Conservation (phyloP, 2,888 invertebrate species). For the Lepidochitona cinerea region DNA sequence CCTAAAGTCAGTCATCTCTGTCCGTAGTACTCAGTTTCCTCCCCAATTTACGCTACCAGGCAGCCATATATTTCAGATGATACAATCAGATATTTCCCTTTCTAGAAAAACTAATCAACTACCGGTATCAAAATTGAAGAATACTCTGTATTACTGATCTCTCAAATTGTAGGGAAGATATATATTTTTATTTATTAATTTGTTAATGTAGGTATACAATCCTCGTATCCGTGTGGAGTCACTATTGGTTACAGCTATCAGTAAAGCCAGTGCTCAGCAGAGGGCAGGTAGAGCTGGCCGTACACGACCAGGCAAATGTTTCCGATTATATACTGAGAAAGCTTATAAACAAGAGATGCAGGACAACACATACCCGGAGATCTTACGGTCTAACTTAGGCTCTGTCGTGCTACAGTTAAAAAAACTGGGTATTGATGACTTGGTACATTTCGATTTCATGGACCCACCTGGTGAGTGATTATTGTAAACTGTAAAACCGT, state of each 20-base stretch:
- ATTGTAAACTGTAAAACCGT: no score
- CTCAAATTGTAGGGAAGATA: no score
- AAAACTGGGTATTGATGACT: constrained; percentile 97
- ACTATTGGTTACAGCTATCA: constrained; percentile 96
- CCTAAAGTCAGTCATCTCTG: no score
- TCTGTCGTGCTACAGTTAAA: constrained; percentile 98
- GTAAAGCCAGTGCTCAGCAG: constrained; percentile 99
- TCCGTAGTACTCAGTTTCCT: no score
- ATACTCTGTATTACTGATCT: no score
- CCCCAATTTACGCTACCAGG: no score
- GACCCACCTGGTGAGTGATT: constrained; percentile 87
- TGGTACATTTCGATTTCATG: constrained; percentile 99
- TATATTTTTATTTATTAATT: no score
- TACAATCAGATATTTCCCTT: no score
- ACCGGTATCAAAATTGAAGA: no score
- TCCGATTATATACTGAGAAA: constrained; percentile 83
- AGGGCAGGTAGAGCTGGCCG: constrained; percentile 97
- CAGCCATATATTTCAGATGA: no score
- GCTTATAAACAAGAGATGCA: constrained; percentile 97
- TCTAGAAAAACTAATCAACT: no score
- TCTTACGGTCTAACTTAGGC: constrained; percentile 92
- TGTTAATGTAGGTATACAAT: constrained; percentile 85
- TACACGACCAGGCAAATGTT: constrained; percentile 98
- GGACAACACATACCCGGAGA: constrained; percentile 98
- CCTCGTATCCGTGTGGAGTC: constrained; percentile 95